These are phyloP conservation scores for Drepana falcataria DNA, from an alignment of 2,888 invertebrate species.

Conservation along the genomic window DNA sequence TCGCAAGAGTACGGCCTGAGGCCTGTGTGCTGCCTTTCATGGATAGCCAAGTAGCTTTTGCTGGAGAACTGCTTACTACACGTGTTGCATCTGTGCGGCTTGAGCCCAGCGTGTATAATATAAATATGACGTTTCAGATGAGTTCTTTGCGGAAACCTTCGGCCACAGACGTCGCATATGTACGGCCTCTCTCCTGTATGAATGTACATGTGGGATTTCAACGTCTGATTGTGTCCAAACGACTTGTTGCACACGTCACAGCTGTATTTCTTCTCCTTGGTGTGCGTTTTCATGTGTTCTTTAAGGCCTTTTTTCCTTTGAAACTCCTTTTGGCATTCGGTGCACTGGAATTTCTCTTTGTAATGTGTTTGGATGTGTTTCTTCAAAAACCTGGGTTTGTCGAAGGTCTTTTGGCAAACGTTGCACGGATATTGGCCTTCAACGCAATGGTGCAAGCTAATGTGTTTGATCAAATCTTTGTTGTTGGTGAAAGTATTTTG, in stretches of 20 bases:
- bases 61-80: constrained; percentile 65
- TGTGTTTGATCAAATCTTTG: constrained; percentile 55
- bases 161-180: constrained; percentile 61
- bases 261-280: constrained; percentile 50
- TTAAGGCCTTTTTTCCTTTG: constrained; percentile 57
- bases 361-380: constrained; percentile 53
- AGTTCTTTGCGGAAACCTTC: constrained; percentile 57
- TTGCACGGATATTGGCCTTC: constrained; percentile 46
- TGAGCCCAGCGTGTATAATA: constrained; percentile 58
- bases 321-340: constrained; percentile 51
- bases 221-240: constrained; percentile 60
- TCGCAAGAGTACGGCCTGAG: constrained; percentile 59
- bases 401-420: constrained; percentile 42
- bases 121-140: constrained; percentile 63
- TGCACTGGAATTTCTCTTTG: constrained; percentile 52
- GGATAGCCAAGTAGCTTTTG: constrained; percentile 61
- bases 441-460: constrained; percentile 33
- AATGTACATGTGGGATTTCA: constrained; percentile 61
- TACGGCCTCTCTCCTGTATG: constrained; percentile 64
- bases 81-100: constrained; percentile 50
- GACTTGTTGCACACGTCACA: constrained; percentile 52
- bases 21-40: constrained; percentile 61
- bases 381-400: constrained; percentile 47
- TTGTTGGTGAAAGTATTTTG: constrained; percentile 41
- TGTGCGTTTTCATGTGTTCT: constrained; percentile 62